Evolutionary conservation across 2,888 invertebrate species (phyloP).

Genomic region (Apodemia mormo): DNA sequence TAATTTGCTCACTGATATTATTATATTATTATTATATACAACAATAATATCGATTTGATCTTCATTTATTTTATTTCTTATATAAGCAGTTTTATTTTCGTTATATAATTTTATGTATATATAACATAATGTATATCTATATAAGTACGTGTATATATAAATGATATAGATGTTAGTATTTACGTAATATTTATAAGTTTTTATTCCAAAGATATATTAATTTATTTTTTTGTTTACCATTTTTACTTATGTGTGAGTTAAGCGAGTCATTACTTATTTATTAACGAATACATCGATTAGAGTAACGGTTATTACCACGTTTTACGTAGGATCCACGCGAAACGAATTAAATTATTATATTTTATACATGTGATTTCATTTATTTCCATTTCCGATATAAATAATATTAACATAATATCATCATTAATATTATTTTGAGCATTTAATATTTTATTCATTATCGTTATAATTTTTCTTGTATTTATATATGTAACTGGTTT

Average conservation of each 20-base stretch:
- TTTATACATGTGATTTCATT: neutral
- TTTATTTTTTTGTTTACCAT: constrained; percentile 43
- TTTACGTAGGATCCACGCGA: constrained; percentile 62
- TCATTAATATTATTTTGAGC: no score
- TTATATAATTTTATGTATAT: constrained; percentile 28
- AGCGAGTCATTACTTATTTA: constrained; percentile 61
- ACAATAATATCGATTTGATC: constrained; percentile 35
- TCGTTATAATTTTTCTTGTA: no score
- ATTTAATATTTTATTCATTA: no score
- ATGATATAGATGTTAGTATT: constrained; percentile 31
- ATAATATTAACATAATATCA: no score
- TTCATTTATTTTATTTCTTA: constrained; percentile 35
- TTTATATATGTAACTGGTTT: neutral
- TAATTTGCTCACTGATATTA: no score
- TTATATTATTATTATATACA: constrained; percentile 21
- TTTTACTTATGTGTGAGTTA: constrained; percentile 52
- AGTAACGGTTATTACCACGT: constrained; percentile 38
- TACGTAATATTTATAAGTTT: constrained; percentile 58
- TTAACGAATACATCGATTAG: constrained; percentile 46
- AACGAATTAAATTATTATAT: constrained; percentile 38
- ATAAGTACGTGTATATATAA: constrained; percentile 31
- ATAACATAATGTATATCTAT: constrained; percentile 22
- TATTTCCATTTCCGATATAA: neutral
- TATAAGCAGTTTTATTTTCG: constrained; percentile 29
- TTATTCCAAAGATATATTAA: constrained; percentile 70